A percentile compares a stretch with the other conserved stretches of the same genome.
These are phyloP conservation scores for Macheiramphus alcinus DNA, from an alignment of 2,113 vertebrate species.

Conservation along the genomic window DNA sequence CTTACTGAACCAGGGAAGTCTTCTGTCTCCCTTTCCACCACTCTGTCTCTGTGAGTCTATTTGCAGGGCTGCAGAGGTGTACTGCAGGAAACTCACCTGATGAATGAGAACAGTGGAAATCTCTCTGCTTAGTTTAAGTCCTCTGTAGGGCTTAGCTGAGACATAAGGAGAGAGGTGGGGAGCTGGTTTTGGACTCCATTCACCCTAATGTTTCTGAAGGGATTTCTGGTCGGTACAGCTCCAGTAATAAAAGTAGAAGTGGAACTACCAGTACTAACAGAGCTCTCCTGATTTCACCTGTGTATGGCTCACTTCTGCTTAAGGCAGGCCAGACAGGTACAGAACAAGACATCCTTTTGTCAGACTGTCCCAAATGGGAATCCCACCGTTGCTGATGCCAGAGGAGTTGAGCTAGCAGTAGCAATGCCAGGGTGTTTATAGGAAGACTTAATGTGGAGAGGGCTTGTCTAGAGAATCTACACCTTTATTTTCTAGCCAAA, in stretches of 20 bases:
- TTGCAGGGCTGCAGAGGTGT: not conserved
- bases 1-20: not conserved
- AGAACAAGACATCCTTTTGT: not conserved
- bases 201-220: not conserved
- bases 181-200: not conserved
- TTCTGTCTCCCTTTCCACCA: not conserved
- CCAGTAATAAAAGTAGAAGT: not conserved
- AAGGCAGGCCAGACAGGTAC: not conserved
- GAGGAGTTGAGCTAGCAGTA: not conserved
- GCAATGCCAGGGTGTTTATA: not conserved
- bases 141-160: not conserved
- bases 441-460: not conserved
- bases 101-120: not conserved
- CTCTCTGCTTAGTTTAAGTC: not conserved
- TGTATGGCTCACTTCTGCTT: not conserved
- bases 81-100: not conserved
- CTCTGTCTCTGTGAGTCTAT: not conserved
- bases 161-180: not conserved
- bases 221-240: not conserved
- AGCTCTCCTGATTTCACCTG: not conserved
- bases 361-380: not conserved
- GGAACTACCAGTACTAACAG: not conserved
- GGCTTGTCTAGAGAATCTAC: not conserved
- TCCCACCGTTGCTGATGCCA: not conserved
- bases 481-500: not conserved